Conservation (phyloP, 1,140 invertebrate genomes). For the Acromyrmex heyeri region DNA sequence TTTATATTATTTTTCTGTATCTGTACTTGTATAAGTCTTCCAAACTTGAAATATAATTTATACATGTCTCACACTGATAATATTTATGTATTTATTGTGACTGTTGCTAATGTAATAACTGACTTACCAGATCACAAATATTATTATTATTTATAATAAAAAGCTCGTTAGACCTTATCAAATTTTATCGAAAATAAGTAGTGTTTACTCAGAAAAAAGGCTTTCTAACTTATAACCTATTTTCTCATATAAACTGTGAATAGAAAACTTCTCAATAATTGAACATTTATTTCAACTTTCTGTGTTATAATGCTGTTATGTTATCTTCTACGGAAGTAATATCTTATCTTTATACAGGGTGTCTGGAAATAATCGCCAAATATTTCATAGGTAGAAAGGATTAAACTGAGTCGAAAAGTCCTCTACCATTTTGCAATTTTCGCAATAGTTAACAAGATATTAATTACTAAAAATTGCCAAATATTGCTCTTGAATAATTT, state of each 20-base stretch:
- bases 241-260: not conserved
- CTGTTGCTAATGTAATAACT: not conserved
- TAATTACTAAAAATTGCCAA: no score
- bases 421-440: no score
- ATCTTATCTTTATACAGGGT: slow-evolving; percentile 67
- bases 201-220: not conserved
- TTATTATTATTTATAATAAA: not conserved
- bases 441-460: no score
- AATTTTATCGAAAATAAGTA: not conserved
- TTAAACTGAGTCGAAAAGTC: no score
- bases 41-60: no score
- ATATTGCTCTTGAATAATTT: no score
- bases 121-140: not conserved
- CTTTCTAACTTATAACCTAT: not conserved
- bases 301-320: not conserved
- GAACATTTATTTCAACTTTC: not conserved
- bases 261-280: not conserved
- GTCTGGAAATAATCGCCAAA: no score
- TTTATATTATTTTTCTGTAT: no score
- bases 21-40: no score
- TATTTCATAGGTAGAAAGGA: no score
- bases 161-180: not conserved
- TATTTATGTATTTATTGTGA: not conserved
- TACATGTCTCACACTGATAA: not conserved
- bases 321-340: slow-evolving; percentile 57